These are phyloP conservation scores for Podiceps cristatus DNA, from an alignment of 2,113 vertebrate genomes.

Conservation along the genomic window DNA sequence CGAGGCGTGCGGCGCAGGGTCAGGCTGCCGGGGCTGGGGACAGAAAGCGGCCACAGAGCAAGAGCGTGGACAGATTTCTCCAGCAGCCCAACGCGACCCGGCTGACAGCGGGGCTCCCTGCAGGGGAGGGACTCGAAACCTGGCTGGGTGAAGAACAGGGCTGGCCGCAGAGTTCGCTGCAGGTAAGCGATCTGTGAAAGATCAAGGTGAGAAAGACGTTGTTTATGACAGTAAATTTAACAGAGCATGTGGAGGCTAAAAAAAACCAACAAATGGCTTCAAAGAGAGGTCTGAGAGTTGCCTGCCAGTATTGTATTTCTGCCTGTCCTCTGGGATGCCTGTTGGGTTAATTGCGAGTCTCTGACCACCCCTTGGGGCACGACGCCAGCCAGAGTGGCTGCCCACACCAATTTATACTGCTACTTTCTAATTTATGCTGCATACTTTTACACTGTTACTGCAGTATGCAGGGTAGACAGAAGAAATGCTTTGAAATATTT, in stretches of 20 bases:
- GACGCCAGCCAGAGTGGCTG: background rate
- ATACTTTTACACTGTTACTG: background rate
- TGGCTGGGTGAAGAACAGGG: background rate
- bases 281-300: background rate
- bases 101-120: background rate
- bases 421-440: background rate
- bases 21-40: background rate
- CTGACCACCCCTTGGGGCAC: background rate
- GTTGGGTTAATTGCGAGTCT: background rate
- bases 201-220: background rate
- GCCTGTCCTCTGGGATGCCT: background rate
- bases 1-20: rapidly evolving
- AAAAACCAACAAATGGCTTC: background rate
- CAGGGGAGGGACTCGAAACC: background rate
- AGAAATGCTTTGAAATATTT: background rate
- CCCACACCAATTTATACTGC: background rate
- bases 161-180: background rate
- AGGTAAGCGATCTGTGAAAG: background rate
- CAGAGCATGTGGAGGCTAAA: background rate
- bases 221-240: background rate
- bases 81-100: background rate
- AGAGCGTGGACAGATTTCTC: background rate
- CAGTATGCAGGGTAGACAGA: background rate
- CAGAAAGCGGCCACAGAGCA: background rate
- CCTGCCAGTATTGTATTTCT: background rate